Base-by-base conservation (phyloP, 2,888 invertebrate species). In the Napeogenes inachia region DNA sequence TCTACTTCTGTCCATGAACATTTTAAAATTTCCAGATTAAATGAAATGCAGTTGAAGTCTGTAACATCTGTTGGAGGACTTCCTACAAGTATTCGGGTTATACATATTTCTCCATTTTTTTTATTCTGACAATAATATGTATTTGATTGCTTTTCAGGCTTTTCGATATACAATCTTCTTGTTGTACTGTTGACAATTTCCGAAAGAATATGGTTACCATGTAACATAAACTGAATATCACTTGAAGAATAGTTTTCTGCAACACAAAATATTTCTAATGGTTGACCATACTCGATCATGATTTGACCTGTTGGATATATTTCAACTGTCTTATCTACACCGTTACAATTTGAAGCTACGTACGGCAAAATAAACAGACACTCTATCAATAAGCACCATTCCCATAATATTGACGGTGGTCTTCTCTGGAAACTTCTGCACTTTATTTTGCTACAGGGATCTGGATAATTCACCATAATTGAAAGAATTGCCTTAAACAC, bases 41-140 rank as follows among this genome's bases (percentile, higher is more conserved):
- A 87, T 12, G 95, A 94, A 57, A 93, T 83, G 76, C 97, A 97
- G 35, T 85, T 85, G 74, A 97, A 96, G 77, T 95, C 93, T 10
- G 85, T 81, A 3, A 96, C 93, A 70, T 91, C 81, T 64, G 87
- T 78, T 0, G 96, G 96, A 60, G 91, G 87, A 47, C 87, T 84
- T 50, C 92, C 92, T 57, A 89, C 84, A 54, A 85, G 68, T 1
- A 89, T 83, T 59, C 84, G 76, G 57, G 74, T 81, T 0, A 79
- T 59, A 65, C 85, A 87, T 58, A 73, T 71, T 67, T 82, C 82
- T 0, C 71, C 75, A 10, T 73, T 81, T 65, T 71, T 77, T 57
- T 72, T 85, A 72, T 80, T 85, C 65, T 56, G 85, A 75, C 95
- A 95, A 69, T 89, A 91, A 73, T 92, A 93, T 69, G 89, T 83